Evolutionary conservation across 2,113 vertebrate species (phyloP).

Genomic region (rabbit (Oryctolagus cuniculus)): mOryCun1.1 NC_091440.1:94183001-94183500

Average conservation of each 20-base stretch:
- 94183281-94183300: not conserved
- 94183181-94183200: not conserved
- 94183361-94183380: not conserved
- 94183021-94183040: not conserved
- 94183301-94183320: conserved; percentile 24
- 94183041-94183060: not conserved
- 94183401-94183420: not conserved
- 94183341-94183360: not conserved
- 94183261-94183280: not conserved
- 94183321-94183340: not conserved
- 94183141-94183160: not conserved
- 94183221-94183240: not conserved
- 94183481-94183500: too few relatives aligned
- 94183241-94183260: not conserved
- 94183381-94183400: not conserved
- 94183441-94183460: not conserved
- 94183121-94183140: not conserved
- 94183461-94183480: not conserved
- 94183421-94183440: not conserved
- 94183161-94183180: not conserved
- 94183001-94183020: not conserved
- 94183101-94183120: not conserved
- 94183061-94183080: not conserved
- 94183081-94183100: not conserved
- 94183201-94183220: fast-evolving